phyloP scores from a whole-genome alignment of 30 jellyfish, hydroid and myxozoan genomes.

The Aurelia aurita region DNA sequence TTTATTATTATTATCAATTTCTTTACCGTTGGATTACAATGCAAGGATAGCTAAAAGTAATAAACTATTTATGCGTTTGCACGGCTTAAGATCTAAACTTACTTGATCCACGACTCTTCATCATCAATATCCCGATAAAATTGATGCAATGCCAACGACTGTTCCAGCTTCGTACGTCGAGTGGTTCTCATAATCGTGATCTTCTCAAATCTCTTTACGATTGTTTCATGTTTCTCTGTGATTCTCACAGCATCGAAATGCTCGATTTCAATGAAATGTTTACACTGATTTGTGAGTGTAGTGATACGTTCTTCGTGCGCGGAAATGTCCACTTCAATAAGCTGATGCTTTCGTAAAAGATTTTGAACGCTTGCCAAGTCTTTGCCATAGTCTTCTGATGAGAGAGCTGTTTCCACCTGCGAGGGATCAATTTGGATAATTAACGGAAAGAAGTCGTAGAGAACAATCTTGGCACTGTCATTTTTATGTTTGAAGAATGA shows the following conservation, averaged over 20 bases:
- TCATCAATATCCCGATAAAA: constrained; percentile 90
- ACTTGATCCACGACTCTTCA: constrained; percentile 96
- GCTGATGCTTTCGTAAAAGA: constrained; percentile 80
- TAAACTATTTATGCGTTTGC: no score
- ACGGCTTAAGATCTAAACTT: not conserved
- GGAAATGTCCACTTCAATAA: constrained; percentile 85
- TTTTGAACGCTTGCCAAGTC: constrained; percentile 84
- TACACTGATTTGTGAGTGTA: constrained; percentile 74
- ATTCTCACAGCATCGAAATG: constrained; percentile 92
- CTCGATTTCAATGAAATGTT: constrained; percentile 83
- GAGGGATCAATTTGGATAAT: not conserved
- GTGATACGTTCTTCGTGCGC: constrained; percentile 87
- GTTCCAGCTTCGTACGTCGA: constrained; percentile 75
- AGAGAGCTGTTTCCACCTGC: constrained; percentile 83
- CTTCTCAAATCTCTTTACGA: constrained; percentile 83
- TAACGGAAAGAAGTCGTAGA: no score
- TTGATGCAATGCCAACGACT: constrained; percentile 82
- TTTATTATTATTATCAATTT: no score
- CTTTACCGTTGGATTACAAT: no score
- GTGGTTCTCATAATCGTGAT: constrained; percentile 73
- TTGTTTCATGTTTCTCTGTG: constrained; percentile 78
- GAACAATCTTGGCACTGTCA: no score
- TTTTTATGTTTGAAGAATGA: no score
- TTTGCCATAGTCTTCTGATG: constrained; percentile 85
- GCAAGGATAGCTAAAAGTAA: no score